Base-by-base conservation (phyloP, 2,888 invertebrate genomes). In the Horisme vitalbata region DNA sequence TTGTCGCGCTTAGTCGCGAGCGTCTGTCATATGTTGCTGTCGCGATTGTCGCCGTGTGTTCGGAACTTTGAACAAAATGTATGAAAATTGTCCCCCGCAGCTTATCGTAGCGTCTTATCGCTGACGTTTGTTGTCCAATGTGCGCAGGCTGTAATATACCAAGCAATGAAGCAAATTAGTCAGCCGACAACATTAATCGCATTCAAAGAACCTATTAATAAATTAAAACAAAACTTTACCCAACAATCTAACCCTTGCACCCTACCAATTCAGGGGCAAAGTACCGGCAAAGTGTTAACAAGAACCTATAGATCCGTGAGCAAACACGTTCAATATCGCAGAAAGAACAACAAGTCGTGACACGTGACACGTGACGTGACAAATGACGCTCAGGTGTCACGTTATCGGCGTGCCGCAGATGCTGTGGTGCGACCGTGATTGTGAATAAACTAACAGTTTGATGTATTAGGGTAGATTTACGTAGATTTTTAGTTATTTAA, bases 321-420 rank as follows among this genome's bases (percentile, higher is more conserved):
- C 70, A 78, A 79, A 80, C 76, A 78, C 64, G 66, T 74, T 71
- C 70, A 71, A 66, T 68, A 69, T 67, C 63, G 65, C 58, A 52
- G 64, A 73, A 73, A 71, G 72, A 77, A 77, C 73, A 74, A 61
- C 44, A 44, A 36, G 33, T 27, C 33, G 33, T 39, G 43, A 43
- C 20, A 28, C 36, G 43, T 49, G 49, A 44, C 39, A 37, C 33
- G 65, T 59, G 69, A 64, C 74, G 76, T 85, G 85, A 86, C 85
- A 87, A 87, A 87, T 82, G 83, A 86, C 72, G 70, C 75, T 74
- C 83, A 85, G 83, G 83, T 84, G 83, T 79, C 83, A 78, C 72
- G 71, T 61, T 69, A 68, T 68, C 65, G 59, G 57, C 41, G 38
- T 23, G 55, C 49, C 65, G 56, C 73, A 73, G 72, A 63, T 66